Conservation (phyloP, 2,888 invertebrate species). For the Hoplodrina blanda region DNA sequence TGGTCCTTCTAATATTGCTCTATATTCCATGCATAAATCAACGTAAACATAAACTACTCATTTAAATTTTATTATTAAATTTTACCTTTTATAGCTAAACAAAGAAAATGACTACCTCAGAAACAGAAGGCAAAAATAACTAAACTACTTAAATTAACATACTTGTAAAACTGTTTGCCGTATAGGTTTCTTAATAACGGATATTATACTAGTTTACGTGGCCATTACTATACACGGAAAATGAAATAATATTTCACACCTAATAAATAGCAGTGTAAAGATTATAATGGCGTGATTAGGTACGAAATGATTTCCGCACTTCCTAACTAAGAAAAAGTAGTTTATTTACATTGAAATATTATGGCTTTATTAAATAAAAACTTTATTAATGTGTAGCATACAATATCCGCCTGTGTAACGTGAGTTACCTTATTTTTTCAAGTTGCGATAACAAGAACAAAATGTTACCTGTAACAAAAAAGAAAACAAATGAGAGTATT, state of each 20-base stretch:
- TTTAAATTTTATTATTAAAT: slow-evolving; percentile 60
- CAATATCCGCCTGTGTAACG: neutral
- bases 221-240: slow-evolving; percentile 39
- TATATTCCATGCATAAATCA: slow-evolving; percentile 43
- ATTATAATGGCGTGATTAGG: slow-evolving; percentile 5
- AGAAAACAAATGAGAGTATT: slow-evolving; percentile 8
- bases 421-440: slow-evolving; percentile 22
- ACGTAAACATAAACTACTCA: slow-evolving; percentile 20
- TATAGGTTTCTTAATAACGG: slow-evolving; percentile 49
- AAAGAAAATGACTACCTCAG: slow-evolving; percentile 49
- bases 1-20: slow-evolving; percentile 17
- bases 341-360: slow-evolving; percentile 21
- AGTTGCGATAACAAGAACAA: neutral
- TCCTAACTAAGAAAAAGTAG: slow-evolving; percentile 4
- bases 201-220: slow-evolving; percentile 41
- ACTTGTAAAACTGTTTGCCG: slow-evolving; percentile 50
- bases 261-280: slow-evolving; percentile 31
- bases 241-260: slow-evolving; percentile 56
- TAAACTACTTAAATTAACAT: slow-evolving; percentile 50
- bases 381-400: slow-evolving; percentile 12
- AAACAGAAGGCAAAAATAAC: slow-evolving; percentile 34
- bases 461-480: slow-evolving; percentile 51
- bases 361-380: slow-evolving; percentile 6
- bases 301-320: slow-evolving; percentile 22
- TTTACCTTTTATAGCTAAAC: slow-evolving; percentile 54